Percentiles rank a stretch among this genome's conserved stretches.
phyloP scores from a whole-genome alignment of 2,888 invertebrate genomes.

The Drosophila subquinaria region DNA sequence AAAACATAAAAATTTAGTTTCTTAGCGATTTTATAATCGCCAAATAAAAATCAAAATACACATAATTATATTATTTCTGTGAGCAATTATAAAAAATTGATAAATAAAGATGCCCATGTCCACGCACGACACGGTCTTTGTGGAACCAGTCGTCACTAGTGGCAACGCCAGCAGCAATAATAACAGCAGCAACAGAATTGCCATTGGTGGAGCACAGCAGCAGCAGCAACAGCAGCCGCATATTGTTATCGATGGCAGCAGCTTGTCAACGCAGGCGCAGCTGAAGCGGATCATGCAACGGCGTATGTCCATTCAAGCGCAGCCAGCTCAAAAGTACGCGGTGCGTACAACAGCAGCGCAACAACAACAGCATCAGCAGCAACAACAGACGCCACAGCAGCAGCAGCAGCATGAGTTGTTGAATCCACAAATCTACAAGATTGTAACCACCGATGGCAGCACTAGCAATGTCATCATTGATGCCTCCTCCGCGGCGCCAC shows the following conservation, averaged over 20 bases:
- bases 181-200: constrained; percentile 40
- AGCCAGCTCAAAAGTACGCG: constrained; percentile 63
- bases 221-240: constrained; percentile 61
- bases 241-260: constrained; percentile 73
- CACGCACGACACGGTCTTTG: constrained; percentile 72
- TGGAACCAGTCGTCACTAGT: constrained; percentile 69
- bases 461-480: constrained; percentile 85
- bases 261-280: constrained; percentile 69
- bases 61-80: constrained; percentile 36
- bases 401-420: constrained; percentile 83
- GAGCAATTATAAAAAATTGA: constrained; percentile 26
- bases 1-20: constrained; percentile 37
- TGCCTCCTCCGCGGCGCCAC: constrained; percentile 72
- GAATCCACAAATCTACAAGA: constrained; percentile 85
- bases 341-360: constrained; percentile 67
- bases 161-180: constrained; percentile 42
- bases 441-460: constrained; percentile 84
- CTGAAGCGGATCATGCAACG: constrained; percentile 73
- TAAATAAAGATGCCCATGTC: constrained; percentile 70
- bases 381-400: constrained; percentile 53
- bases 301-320: constrained; percentile 69
- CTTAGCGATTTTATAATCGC: constrained; percentile 18
- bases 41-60: constrained; percentile 19
- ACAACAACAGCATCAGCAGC: constrained; percentile 57
- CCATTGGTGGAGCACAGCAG: constrained; percentile 39